Evolutionary conservation across 2,888 invertebrate genomes (phyloP).

Genomic region (Clitarchus hookeri): DNA sequence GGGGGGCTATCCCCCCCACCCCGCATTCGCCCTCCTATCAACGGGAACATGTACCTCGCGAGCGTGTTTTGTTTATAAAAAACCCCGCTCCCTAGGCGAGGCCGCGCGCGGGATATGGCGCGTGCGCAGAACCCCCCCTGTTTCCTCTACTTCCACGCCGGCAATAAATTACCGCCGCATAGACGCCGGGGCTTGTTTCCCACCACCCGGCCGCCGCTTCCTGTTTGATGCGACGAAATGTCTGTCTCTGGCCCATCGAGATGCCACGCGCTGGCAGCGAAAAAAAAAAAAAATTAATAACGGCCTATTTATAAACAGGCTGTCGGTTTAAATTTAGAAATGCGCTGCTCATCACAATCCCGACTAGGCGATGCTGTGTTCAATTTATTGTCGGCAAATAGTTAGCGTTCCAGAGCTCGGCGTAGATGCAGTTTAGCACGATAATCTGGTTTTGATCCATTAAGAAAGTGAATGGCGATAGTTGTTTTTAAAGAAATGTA

Average conservation of each 20-base stretch:
- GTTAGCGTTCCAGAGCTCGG: too few species aligned
- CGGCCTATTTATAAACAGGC: neutral
- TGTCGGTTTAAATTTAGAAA: neutral
- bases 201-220: neutral
- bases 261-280: neutral
- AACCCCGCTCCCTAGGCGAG: neutral
- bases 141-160: neutral
- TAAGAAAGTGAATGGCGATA: too few species aligned
- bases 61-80: neutral
- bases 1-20: too few species aligned
- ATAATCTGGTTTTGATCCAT: too few species aligned
- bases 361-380: neutral
- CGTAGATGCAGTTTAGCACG: too few species aligned
- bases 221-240: neutral
- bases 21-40: too few species aligned
- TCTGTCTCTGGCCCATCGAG: neutral
- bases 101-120: neutral
- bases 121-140: neutral
- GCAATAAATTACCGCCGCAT: slow-evolving; percentile 6
- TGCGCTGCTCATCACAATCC: neutral
- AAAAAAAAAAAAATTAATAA: slow-evolving; percentile 8
- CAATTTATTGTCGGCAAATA: neutral
- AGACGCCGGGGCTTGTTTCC: neutral
- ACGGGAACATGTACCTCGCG: neutral
- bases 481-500: too few species aligned